Percentiles rank a stretch among this genome's conserved stretches.
These are phyloP conservation scores for Epizoanthus scotinus DNA, from an alignment of 92 coral and sea anemone species.

Conservation along the genomic window DNA sequence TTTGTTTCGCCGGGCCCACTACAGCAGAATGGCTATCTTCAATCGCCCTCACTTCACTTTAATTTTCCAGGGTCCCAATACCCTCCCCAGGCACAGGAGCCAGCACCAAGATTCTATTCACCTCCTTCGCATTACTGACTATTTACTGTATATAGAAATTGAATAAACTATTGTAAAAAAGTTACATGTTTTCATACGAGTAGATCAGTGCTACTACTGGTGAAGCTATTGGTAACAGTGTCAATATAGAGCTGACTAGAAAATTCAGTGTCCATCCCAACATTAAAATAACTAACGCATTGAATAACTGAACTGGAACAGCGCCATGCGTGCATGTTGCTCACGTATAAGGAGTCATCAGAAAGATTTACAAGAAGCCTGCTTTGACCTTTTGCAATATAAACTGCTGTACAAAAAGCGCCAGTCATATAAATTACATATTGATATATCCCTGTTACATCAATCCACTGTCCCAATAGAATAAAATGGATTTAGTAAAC, in stretches of 20 bases:
- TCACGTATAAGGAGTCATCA: background rate
- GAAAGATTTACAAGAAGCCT: no score
- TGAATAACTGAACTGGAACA: background rate
- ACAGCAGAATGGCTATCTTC: constrained; percentile 35
- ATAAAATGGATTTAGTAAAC: no score
- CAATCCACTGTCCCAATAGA: no score
- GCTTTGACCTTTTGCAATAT: no score
- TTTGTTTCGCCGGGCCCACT: constrained; percentile 29
- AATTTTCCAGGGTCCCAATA: constrained; percentile 31
- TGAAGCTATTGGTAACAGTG: background rate
- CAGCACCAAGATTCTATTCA: constrained; percentile 33
- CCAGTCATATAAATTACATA: no score
- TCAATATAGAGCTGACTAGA: background rate
- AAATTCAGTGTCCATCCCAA: background rate
- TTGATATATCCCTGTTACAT: no score
- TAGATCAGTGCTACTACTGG: background rate
- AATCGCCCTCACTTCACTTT: constrained; percentile 32
- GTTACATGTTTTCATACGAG: background rate
- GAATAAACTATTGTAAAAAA: background rate
- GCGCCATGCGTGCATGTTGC: background rate
- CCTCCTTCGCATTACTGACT: constrained; percentile 35
- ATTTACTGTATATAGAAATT: background rate
- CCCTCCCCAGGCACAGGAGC: constrained; percentile 14
- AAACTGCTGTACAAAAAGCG: no score
- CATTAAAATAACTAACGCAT: background rate